Percentiles rank a stretch among this genome's conserved stretches.
These are phyloP conservation scores for Orchestia grillus DNA, from an alignment of 1,140 invertebrate species.

Conservation along the genomic window DNA sequence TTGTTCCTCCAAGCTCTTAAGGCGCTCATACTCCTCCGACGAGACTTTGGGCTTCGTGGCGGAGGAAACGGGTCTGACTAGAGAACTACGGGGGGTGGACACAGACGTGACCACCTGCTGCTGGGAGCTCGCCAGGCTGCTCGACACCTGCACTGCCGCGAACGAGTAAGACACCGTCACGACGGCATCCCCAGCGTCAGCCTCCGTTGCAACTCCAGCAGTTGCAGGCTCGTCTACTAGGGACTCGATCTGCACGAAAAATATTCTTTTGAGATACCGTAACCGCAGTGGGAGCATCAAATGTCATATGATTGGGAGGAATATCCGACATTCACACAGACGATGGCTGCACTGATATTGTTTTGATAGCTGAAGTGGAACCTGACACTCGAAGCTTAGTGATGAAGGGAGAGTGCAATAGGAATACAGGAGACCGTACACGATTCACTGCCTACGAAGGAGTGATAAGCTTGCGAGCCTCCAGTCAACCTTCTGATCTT, in stretches of 20 bases:
- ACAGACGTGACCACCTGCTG: not conserved
- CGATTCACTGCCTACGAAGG: no score
- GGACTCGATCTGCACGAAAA: not conserved
- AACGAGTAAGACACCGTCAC: not conserved
- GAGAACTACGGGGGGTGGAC: not conserved
- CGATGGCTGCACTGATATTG: no score
- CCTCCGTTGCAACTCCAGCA: not conserved
- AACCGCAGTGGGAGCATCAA: no score
- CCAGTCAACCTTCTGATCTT: not conserved
- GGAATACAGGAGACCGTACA: no score
- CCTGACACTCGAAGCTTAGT: no score
- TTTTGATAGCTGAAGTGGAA: no score
- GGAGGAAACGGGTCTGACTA: not conserved
- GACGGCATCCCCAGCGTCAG: not conserved
- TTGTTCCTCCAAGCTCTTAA: slow-evolving; percentile 69
- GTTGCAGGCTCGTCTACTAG: not conserved
- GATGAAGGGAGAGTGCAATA: no score
- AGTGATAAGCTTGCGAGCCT: no score
- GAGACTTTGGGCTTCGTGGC: not conserved
- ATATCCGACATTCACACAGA: no score
- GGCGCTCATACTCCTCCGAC: not conserved
- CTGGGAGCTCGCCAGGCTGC: not conserved
- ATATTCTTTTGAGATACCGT: not conserved
- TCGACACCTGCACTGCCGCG: not conserved
- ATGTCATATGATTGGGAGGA: no score